Conservation (phyloP, 2,113 vertebrate species). For the Campylomormyrus tamandua region DNA sequence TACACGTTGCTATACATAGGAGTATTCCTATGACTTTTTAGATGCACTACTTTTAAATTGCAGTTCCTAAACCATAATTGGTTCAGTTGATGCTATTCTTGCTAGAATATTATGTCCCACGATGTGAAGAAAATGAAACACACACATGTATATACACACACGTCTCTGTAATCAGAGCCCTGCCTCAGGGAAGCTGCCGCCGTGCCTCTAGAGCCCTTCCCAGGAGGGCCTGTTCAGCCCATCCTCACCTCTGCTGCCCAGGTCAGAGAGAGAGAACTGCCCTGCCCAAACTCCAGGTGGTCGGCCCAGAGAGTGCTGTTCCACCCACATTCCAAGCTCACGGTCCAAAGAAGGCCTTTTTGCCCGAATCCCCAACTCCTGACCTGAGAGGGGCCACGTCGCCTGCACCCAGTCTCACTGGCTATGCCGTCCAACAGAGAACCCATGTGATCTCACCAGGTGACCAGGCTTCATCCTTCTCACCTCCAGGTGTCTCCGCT, state of each 20-base stretch:
- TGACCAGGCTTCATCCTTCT: too few species aligned
- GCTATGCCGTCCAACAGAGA: too few species aligned
- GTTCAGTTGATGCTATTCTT: background rate
- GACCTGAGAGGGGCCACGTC: too few species aligned
- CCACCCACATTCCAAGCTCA: too few species aligned
- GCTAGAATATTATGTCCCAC: background rate
- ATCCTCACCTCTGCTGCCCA: too few species aligned
- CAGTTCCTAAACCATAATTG: background rate
- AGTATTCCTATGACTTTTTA: background rate
- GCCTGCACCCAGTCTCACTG: too few species aligned
- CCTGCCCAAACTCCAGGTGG: too few species aligned
- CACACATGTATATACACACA: background rate
- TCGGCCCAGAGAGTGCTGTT: too few species aligned
- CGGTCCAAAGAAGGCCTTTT: too few species aligned
- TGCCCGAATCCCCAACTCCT: background rate
- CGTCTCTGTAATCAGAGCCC: background rate
- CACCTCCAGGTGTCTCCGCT: too few species aligned
- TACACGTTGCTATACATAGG: background rate
- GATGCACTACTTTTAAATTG: background rate
- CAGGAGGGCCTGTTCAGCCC: background rate
- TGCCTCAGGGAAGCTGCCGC: background rate
- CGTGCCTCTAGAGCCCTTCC: background rate
- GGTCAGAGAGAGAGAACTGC: too few species aligned
- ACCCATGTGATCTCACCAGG: too few species aligned
- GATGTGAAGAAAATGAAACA: background rate